Evolutionary conservation across 2,888 invertebrate species (phyloP), one percentile per base, ranked within the genome.

Genomic region (Melanotus villosus): DNA sequence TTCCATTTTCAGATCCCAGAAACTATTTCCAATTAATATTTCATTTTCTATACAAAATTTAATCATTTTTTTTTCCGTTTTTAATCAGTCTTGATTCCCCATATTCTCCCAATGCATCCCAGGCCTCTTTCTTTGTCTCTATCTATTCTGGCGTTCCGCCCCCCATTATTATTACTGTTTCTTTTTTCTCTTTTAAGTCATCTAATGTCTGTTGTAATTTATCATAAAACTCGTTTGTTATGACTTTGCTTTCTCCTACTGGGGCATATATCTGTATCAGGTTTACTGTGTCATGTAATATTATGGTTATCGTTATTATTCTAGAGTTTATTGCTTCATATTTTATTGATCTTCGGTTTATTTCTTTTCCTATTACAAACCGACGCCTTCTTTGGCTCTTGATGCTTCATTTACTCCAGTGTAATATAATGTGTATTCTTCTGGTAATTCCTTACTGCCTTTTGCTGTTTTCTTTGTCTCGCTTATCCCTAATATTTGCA

Each of bases 61-160:
- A 1, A 30, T 50, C 23, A 26, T 50, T 50, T 10, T 43, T n/a
- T 50, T 12, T 50, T 26, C 47, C 47, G 14, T 50, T 26, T 6
- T 12, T 50, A 14, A 12, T 50, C 3, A 6, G 12, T 26, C 5
- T 50, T 50, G 16, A 1, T 26, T n/a, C 23, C 5, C 23, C 12
- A 6, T 23, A 30, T 14, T 26, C 9, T 50, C 14, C 47, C 26
- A 26, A 1, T 18, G 1, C n/a, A 26, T 9, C 26, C 26, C 26
- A 50, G 47, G n/a, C 47, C 47, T 26, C 47, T 50, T 26, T 45
- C 21, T n/a, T 50, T 23, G 14, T 50, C 47, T 26, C 23, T 50
- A 23, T 26, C 47, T 12, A 50, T 7, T 50, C 26, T 50, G 1
- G 12, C 5, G 21, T 50, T 21, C 26, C 12, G 18, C 3, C 23